Evolutionary conservation across 2,113 vertebrate species (phyloP), one percentile per base, ranked within the genome.

Genomic region (Patagioenas fasciata): DNA sequence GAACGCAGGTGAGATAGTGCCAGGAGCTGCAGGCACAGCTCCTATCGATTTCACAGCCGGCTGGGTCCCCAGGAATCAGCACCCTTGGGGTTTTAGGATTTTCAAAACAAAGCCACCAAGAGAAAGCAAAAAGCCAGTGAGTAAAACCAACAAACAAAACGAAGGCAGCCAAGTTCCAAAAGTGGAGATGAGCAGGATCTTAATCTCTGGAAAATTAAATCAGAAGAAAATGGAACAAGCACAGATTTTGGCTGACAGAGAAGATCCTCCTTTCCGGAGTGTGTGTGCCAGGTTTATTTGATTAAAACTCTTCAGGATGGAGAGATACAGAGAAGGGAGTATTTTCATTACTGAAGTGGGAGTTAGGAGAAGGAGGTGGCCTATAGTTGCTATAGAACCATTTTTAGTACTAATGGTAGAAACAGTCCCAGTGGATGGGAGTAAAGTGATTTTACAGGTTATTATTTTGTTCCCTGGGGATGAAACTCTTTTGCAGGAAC

Each of bases 171-270:
- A 96, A 91, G 61, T 95, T 93, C 89, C 53, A 2, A 48, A 82
- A 95, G 95, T 5, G 42, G 88, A 96, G 96, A 97, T 87, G 96
- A 97, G 85, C 87, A 91, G 38, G 91, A 96, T 93, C 96, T 94
- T 97, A 96, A 98, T 97, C 97, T 98, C 97, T 97, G 96, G 98
- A 98, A 98, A 98, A 98, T 98, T 97, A 97, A 97, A 98, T 97
- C 95, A 91, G 96, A 94, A 97, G 97, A 95, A 98, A 98, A 97
- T 90, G 93, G 94, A 97, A 97, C 65, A 79, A 83, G 96, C 85
- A 42, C 72, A 71, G 90, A 96, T 91, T 94, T 66, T 94, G 94
- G 95, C 96, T 95, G 89, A 64, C 77, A 67, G 44, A 79, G 57
- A 93, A 5, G 60, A 56, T 65, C 38, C 67, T 91, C 79, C 48